phyloP scores from a whole-genome alignment of 2,113 vertebrate genomes.

The Cyprinodon brontotheroides region DNA sequence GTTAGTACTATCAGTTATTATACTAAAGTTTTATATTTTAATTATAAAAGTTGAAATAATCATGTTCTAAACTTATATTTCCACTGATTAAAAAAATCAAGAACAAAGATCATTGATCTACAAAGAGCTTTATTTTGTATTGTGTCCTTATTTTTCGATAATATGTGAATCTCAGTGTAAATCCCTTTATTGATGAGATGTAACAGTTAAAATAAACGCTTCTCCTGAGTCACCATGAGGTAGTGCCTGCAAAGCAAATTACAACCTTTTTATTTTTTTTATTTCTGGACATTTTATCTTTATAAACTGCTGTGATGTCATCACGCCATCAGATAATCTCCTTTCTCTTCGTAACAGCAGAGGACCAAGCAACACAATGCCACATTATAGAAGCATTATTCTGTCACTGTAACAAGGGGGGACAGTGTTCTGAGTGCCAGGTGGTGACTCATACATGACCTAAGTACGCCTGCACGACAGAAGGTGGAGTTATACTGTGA shows the following conservation, averaged over 20 bases:
- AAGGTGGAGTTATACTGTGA: constrained; percentile 39
- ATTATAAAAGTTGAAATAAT: not conserved
- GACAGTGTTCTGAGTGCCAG: constrained; percentile 75
- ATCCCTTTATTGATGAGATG: not conserved
- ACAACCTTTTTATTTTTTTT: not conserved
- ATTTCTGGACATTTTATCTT: not conserved
- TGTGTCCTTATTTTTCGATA: not conserved
- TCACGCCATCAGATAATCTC: constrained; percentile 18
- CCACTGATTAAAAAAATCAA: not conserved
- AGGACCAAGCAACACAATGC: constrained; percentile 64
- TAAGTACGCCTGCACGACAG: constrained; percentile 65
- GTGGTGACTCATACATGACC: constrained; percentile 81
- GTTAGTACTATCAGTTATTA: not conserved
- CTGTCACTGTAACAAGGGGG: constrained; percentile 71
- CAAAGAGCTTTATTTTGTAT: not conserved
- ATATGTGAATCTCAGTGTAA: not conserved
- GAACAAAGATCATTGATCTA: not conserved
- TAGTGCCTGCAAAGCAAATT: not conserved
- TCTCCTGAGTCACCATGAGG: not conserved
- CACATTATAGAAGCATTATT: constrained; percentile 68
- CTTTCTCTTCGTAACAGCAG: constrained; percentile 45
- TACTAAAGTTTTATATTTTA: not conserved
- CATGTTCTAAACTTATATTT: not conserved
- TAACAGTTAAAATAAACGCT: not conserved
- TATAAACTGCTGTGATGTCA: constrained; percentile 1